Evolutionary conservation across 2,888 invertebrate species (phyloP).

Genomic region (Epinotia nisella): DNA sequence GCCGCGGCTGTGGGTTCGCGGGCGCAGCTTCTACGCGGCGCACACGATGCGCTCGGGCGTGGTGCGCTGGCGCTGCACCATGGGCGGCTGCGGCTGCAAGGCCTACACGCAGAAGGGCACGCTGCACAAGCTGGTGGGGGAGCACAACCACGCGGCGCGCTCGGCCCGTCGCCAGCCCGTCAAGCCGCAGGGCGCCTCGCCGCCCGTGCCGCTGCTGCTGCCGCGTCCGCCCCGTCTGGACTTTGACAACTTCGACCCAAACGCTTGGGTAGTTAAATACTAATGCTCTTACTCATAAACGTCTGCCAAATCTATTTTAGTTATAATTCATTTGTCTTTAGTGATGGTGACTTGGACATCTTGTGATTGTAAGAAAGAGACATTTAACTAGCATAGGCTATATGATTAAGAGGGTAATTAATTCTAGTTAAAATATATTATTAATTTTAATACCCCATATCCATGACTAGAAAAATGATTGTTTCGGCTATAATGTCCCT

Average conservation of each 20-base stretch:
- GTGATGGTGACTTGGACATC: not conserved
- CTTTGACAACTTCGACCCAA: conserved; percentile 76
- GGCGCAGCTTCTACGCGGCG: conserved; percentile 80
- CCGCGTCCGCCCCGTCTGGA: conserved; percentile 71
- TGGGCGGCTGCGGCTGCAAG: conserved; percentile 81
- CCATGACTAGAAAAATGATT: not conserved
- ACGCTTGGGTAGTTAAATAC: conserved; percentile 76
- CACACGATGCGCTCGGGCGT: conserved; percentile 81
- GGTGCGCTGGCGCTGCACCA: conserved; percentile 80
- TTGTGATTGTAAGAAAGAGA: not conserved
- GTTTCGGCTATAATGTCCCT: too few relatives aligned
- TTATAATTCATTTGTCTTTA: conserved; percentile 1
- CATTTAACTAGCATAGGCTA: not conserved
- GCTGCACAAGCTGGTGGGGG: conserved; percentile 77
- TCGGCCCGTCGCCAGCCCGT: conserved; percentile 64
- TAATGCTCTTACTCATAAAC: conserved; percentile 48
- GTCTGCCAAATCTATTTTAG: not conserved
- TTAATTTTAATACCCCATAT: not conserved
- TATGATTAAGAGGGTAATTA: not conserved
- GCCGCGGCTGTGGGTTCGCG: conserved; percentile 79
- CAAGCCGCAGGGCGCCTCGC: conserved; percentile 53
- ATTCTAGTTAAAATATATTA: not conserved
- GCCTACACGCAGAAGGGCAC: conserved; percentile 80
- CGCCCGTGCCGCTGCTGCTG: conserved; percentile 66
- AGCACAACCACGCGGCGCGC: conserved; percentile 77